Conservation (phyloP, 2,797 vertebrate genomes). For the Trachops cirrhosus region DNA sequence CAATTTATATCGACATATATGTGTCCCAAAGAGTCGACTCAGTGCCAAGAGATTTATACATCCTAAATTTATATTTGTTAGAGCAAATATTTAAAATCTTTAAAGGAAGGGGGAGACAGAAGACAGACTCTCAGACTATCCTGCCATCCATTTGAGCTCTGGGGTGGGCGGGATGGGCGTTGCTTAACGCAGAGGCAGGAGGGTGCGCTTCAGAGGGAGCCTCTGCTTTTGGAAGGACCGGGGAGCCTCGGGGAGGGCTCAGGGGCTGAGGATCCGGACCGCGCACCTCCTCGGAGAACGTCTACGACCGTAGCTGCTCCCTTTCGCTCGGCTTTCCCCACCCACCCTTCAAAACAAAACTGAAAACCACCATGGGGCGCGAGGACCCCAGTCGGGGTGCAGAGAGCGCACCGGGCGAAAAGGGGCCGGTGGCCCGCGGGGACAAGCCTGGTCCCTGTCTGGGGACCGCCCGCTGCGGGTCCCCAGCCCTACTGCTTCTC, state of each 20-base stretch:
- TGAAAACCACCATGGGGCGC: neutral
- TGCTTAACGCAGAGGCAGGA: neutral
- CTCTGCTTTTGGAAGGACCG: neutral
- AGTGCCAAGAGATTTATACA: constrained; percentile 72
- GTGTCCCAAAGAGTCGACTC: constrained; percentile 72
- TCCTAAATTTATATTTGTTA: constrained; percentile 76
- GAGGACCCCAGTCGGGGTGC: neutral
- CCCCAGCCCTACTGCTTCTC: constrained; percentile 91
- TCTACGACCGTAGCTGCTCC: neutral
- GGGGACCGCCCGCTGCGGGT: neutral
- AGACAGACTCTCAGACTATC: neutral
- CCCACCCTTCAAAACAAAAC: constrained; percentile 10
- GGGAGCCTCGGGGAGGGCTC: neutral
- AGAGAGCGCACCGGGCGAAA: neutral
- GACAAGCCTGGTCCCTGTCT: neutral
- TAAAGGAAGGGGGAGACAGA: constrained; percentile 23
- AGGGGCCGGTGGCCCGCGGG: neutral
- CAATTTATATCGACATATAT: constrained; percentile 60
- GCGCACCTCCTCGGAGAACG: neutral
- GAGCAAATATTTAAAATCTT: constrained; percentile 46
- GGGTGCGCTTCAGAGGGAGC: neutral
- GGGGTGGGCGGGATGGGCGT: neutral
- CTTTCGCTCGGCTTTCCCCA: constrained; percentile 33
- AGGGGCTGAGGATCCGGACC: neutral
- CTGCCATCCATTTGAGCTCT: neutral